Conservation (phyloP, 92 coral and sea anemone genomes). For the Porites rus region DNA sequence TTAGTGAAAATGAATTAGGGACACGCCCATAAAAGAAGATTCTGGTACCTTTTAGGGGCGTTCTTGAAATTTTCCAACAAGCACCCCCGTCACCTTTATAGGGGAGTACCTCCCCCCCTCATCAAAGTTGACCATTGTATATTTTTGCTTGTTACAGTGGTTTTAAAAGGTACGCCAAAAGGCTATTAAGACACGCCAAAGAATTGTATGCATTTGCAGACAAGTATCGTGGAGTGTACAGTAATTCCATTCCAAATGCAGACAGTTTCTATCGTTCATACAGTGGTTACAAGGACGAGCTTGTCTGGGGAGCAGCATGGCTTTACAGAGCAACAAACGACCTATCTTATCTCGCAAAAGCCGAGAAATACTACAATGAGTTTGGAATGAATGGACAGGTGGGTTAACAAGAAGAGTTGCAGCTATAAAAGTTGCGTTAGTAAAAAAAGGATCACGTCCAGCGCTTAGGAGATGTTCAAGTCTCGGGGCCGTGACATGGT, state of each 20-base stretch:
- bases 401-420: too few species aligned
- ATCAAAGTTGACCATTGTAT: too few species aligned
- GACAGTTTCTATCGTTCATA: slow-evolving; percentile 42
- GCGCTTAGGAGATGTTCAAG: too few species aligned
- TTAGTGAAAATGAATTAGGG: too few species aligned
- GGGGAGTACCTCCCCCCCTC: too few species aligned
- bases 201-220: slow-evolving; percentile 69
- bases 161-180: slow-evolving; percentile 49
- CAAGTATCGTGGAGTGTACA: slow-evolving; percentile 61
- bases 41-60: too few species aligned
- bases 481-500: too few species aligned
- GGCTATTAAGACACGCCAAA: slow-evolving; percentile 73
- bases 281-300: slow-evolving; percentile 68
- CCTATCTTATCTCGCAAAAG: slow-evolving; percentile 49
- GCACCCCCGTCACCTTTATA: too few species aligned
- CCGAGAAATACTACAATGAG: slow-evolving; percentile 60
- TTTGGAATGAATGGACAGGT: slow-evolving; percentile 42
- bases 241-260: slow-evolving; percentile 67
- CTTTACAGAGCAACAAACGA: slow-evolving; percentile 70
- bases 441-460: too few species aligned
- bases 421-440: too few species aligned
- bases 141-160: neutral
- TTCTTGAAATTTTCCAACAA: too few species aligned
- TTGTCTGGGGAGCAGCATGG: slow-evolving; percentile 87
- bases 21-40: too few species aligned